Base-by-base conservation (phyloP, 2,888 invertebrate genomes). In the Sabellastarte sp. region DNA sequence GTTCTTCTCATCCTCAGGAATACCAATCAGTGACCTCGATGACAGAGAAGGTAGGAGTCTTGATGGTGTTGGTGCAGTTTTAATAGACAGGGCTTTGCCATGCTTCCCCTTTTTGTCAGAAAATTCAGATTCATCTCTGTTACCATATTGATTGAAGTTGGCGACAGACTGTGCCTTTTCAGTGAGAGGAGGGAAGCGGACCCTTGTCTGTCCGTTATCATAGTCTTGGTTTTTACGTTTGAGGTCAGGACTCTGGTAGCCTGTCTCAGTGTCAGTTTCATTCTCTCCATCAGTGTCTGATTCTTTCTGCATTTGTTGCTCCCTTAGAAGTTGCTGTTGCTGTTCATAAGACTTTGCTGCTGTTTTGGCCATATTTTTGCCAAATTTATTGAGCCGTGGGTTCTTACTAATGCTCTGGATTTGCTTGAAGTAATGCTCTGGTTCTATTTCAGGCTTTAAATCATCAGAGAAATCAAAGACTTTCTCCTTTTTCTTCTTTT, bases 371-470 rank as follows among this genome's bases (percentile, higher is more conserved):
- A 59, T 26, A n/a, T 32, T 24, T 32, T 52, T 29, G 26, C 63
- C 59, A 10, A 50, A 50, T 33, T 59, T 60, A 2, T 59, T 31
- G 2, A 65, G 52, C n/a, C 57, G 33, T 1, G 65, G 63, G n/a
- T 61, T 26, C 33, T 61, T 63, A 29, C 53, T 10, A 32, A 50
- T 31, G n/a, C 20, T 32, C 2, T n/a, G 15, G 15, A 67, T 32
- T 1, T 33, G 26, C 32, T 61, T 74, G 70, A 80, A 80, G 64
- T 80, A 80, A 2, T 64, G 63, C 62, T 79, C 78, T 0, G 80
- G 79, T 60, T 78, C 77, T 28, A 32, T 20, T 30, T 15, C 24
- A 29, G 29, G n/a, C 53, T 66, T 29, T 20, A 31, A 31, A 50
- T 59, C 32, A 51, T 31, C 60, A 41, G 10, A 10, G 24, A 62